Evolutionary conservation across 2,888 invertebrate species (phyloP), one percentile per base, ranked within the genome.

Genomic region (Diplazon laetatorius): DNA sequence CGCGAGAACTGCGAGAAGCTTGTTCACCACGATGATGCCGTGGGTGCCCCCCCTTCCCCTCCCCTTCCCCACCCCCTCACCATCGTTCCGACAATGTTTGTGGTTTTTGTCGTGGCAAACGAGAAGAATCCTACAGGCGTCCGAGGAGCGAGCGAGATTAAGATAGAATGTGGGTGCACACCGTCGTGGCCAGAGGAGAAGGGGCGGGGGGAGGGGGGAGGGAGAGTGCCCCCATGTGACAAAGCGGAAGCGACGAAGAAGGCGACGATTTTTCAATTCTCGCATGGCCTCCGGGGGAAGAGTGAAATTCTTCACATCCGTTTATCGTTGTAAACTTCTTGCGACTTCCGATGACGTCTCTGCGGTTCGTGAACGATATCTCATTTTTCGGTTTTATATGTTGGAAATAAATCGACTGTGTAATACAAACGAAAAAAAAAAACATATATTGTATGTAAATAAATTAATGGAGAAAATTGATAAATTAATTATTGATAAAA

Each of bases 31-130:
- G n/a, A n/a, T n/a, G n/a, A n/a, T n/a, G n/a, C n/a, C n/a, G n/a
- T n/a, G n/a, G n/a, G n/a, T n/a, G n/a, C n/a, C n/a, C n/a, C n/a
- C n/a, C n/a, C n/a, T n/a, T n/a, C n/a, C n/a, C n/a, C n/a, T n/a
- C n/a, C n/a, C n/a, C n/a, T n/a, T n/a, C n/a, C n/a, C n/a, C n/a
- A n/a, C n/a, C 68, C 62, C 46, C 77, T 70, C 78, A 71, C 75
- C 68, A 75, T 74, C 79, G 78, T 68, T 75, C 70, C 80, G 81
- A 70, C 78, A 80, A 82, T 82, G 81, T 83, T 85, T 85, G 79
- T 79, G 83, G 80, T 85, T 84, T 84, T 82, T 78, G 71, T 75
- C 70, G 55, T 42, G 35, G n/a, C 71, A n/a, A 71, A 59, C 66
- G 78, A 74, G 59, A 73, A 71, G 78, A 74, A 78, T 78, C n/a